Evolutionary conservation across 1,140 invertebrate species (phyloP).

Genomic region (Zaprionus gabonicus): DNA sequence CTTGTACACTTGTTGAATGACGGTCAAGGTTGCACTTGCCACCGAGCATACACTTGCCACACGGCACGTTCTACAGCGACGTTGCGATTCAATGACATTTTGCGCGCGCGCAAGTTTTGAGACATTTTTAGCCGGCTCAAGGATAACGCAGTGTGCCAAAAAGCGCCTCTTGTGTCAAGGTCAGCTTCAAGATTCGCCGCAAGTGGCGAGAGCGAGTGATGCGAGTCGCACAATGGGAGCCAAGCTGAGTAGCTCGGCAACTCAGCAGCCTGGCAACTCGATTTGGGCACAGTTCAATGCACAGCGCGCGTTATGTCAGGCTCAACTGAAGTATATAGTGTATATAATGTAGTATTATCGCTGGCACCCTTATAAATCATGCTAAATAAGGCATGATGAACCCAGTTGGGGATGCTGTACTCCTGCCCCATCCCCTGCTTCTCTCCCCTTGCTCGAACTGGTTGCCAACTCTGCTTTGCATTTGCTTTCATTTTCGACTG

Average conservation of each 20-base stretch:
- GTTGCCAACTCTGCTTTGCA: conserved; percentile 30
- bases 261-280: background rate
- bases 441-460: conserved; percentile 13
- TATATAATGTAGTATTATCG: background rate
- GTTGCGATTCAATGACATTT: conserved; percentile 55
- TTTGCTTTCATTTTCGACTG: conserved; percentile 48
- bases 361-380: conserved; percentile 29
- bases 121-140: conserved; percentile 71
- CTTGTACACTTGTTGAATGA: conserved; percentile 55
- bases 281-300: conserved; percentile 52
- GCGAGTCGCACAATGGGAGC: conserved; percentile 2
- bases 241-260: background rate
- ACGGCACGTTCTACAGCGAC: conserved; percentile 59
- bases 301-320: conserved; percentile 48
- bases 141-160: conserved; percentile 70
- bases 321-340: conserved; percentile 1
- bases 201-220: conserved; percentile 36
- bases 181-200: conserved; percentile 60
- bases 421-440: background rate
- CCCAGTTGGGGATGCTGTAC: background rate
- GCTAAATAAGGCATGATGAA: conserved; percentile 30
- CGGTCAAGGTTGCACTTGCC: conserved; percentile 63
- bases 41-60: conserved; percentile 47
- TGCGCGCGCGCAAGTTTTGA: conserved; percentile 38
- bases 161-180: conserved; percentile 61